These are phyloP conservation scores for Nemotelus nigrinus DNA, from an alignment of 2,888 invertebrate species.

Conservation along the genomic window DNA sequence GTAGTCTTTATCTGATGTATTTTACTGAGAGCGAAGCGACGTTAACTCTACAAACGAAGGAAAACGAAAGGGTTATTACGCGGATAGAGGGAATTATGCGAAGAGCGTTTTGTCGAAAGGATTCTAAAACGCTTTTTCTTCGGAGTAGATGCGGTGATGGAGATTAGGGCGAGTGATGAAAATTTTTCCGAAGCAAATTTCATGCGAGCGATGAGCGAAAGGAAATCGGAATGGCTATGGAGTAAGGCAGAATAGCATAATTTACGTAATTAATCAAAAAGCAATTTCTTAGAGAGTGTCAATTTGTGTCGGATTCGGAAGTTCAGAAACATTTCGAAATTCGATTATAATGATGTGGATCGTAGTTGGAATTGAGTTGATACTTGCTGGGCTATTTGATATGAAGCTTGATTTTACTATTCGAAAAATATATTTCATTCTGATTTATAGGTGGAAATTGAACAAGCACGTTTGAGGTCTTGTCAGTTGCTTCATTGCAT, in stretches of 20 bases:
- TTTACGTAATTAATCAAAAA: slow-evolving; percentile 16
- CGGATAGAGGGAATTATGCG: slow-evolving; percentile 1
- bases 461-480: too few species aligned
- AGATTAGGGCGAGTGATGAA: slow-evolving; percentile 21
- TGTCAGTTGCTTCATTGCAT: too few species aligned
- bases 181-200: slow-evolving; percentile 9
- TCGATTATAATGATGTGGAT: slow-evolving; percentile 6
- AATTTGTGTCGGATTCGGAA: slow-evolving; percentile 6
- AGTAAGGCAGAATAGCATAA: not conserved
- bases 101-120: slow-evolving; percentile 21
- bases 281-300: slow-evolving; percentile 21
- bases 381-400: not conserved
- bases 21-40: slow-evolving; percentile 15
- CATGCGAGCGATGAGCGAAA: not conserved
- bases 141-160: not conserved
- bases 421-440: too few species aligned
- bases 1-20: slow-evolving; percentile 18
- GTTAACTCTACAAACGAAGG: slow-evolving; percentile 10
- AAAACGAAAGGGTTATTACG: slow-evolving; percentile 25
- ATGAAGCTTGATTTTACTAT: not conserved
- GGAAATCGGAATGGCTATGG: not conserved
- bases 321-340: not conserved
- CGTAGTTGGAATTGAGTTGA: not conserved
- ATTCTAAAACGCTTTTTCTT: not conserved
- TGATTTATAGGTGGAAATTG: too few species aligned